A percentile compares a stretch with the other conserved stretches of the same genome.
Evolutionary conservation across 2,888 invertebrate species (phyloP).

Genomic region (Abscondita cerata): DNA sequence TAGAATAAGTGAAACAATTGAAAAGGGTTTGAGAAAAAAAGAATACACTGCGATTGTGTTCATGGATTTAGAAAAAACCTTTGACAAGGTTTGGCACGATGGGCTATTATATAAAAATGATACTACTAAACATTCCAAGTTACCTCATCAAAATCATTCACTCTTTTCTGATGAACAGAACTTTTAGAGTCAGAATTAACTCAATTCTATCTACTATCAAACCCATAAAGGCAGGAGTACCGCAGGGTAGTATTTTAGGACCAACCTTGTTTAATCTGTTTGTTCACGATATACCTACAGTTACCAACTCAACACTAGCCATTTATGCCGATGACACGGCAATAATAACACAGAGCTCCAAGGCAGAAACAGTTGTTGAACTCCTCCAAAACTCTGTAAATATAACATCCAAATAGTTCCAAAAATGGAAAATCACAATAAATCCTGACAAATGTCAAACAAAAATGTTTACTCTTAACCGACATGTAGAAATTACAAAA

Average conservation of each 20-base stretch:
- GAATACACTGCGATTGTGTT: neutral
- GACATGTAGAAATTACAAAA: constrained; percentile 1
- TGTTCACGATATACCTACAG: constrained; percentile 3
- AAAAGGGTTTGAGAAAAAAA: too few species aligned
- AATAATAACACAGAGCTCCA: constrained; percentile 5
- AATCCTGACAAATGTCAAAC: constrained; percentile 12
- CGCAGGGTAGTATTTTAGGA: constrained; percentile 12
- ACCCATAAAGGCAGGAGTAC: constrained; percentile 10
- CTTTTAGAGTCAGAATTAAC: neutral
- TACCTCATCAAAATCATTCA: too few species aligned
- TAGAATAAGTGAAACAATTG: too few species aligned
- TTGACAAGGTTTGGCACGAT: neutral
- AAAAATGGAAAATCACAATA: constrained; percentile 12
- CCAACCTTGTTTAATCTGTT: constrained; percentile 15
- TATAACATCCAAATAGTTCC: constrained; percentile 4
- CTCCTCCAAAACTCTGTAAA: constrained; percentile 8
- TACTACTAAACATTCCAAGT: neutral
- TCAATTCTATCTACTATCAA: constrained; percentile 1
- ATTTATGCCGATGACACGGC: constrained; percentile 13
- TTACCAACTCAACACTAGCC: constrained; percentile 10
- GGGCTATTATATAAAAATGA: too few species aligned
- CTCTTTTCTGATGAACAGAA: too few species aligned
- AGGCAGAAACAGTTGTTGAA: constrained; percentile 3
- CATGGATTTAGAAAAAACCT: too few species aligned
- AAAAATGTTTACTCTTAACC: constrained; percentile 9